Conservation (phyloP, 2,888 invertebrate genomes). For the Himalopsyche kuldschensis region DNA sequence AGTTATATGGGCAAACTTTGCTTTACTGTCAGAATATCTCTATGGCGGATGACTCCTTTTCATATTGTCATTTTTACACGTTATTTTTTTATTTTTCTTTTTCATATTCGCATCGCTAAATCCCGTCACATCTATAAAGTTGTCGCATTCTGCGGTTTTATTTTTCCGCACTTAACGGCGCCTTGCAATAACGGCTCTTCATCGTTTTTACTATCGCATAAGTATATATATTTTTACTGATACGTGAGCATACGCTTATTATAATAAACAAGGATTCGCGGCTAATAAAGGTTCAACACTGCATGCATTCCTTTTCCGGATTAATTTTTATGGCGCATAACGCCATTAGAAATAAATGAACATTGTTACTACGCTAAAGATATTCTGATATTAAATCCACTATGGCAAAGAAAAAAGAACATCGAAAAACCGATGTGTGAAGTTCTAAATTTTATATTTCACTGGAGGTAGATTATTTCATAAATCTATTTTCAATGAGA, state of each 20-base stretch:
- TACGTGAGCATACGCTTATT: neutral
- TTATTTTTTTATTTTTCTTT: constrained; percentile 11
- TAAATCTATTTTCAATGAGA: too few species aligned
- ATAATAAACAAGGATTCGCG: neutral
- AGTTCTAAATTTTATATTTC: too few species aligned
- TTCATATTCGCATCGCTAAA: constrained; percentile 4
- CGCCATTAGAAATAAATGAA: neutral
- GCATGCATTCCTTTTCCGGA: neutral
- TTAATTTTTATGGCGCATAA: neutral
- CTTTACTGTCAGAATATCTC: constrained; percentile 11
- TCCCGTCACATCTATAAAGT: neutral
- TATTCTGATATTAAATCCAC: neutral
- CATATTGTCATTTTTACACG: constrained; percentile 15
- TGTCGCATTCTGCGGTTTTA: neutral
- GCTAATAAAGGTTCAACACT: neutral
- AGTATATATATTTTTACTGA: neutral
- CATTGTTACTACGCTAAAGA: neutral
- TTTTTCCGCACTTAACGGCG: neutral
- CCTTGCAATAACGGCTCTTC: neutral
- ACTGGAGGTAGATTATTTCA: too few species aligned
- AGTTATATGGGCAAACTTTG: constrained; percentile 27
- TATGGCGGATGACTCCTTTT: constrained; percentile 6
- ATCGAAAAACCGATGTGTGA: neutral
- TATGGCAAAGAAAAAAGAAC: neutral
- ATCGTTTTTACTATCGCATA: neutral